These are phyloP conservation scores for Keiferia lycopersicella DNA, from an alignment of 2,888 invertebrate species.

Conservation along the genomic window DNA sequence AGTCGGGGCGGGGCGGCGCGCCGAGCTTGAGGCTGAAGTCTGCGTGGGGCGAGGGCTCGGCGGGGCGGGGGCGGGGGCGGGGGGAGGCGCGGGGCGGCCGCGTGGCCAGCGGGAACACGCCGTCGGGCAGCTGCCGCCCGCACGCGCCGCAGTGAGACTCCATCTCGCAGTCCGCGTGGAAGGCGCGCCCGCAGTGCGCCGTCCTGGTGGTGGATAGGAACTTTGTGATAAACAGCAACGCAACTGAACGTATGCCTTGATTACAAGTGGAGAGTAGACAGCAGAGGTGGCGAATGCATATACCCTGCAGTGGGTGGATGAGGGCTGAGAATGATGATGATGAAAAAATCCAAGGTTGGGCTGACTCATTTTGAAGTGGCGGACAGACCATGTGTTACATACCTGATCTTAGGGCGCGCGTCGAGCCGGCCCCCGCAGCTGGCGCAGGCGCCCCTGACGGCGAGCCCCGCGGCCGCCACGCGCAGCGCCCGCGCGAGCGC, in stretches of 20 bases:
- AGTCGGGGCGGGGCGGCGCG: constrained; percentile 70
- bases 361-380: no score
- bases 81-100: no score
- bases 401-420: background rate
- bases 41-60: constrained; percentile 42
- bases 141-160: constrained; percentile 55
- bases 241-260: no score
- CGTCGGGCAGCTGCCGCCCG: constrained; percentile 49
- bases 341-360: no score
- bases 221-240: no score
- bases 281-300: no score
- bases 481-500: constrained; percentile 56
- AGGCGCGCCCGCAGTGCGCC: constrained; percentile 64
- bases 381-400: no score
- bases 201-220: constrained; percentile 33
- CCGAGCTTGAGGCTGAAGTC: constrained; percentile 53
- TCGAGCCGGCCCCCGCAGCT: constrained; percentile 45
- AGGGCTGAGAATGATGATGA: no score
- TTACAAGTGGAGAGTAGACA: no score
- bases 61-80: constrained; percentile 57
- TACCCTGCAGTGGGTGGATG: no score
- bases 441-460: constrained; percentile 60
- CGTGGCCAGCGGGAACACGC: constrained; percentile 37
- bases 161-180: constrained; percentile 55
- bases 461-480: constrained; percentile 54